These are phyloP conservation scores for Odontomyia ornata DNA, from an alignment of 2,888 invertebrate genomes.

Conservation along the genomic window DNA sequence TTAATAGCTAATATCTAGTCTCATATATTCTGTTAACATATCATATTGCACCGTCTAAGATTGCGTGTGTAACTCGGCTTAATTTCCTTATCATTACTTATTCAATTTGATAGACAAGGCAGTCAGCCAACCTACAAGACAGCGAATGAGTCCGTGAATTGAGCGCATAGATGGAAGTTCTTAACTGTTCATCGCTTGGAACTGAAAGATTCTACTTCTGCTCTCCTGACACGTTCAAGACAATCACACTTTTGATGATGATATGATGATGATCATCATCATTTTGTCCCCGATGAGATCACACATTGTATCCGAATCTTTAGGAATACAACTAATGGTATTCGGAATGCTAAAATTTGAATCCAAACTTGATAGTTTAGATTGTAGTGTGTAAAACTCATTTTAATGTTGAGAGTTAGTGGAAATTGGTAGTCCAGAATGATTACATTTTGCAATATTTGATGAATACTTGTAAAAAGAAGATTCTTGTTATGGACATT, in stretches of 20 bases:
- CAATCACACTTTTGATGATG: neutral
- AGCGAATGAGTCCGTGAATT: neutral
- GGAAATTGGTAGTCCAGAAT: too few species aligned
- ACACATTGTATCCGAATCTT: slow-evolving; percentile 10
- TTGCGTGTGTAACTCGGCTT: slow-evolving; percentile 18
- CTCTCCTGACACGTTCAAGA: neutral
- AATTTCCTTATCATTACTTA: slow-evolving; percentile 44
- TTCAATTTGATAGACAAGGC: slow-evolving; percentile 28
- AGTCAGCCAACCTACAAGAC: neutral
- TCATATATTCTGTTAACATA: neutral
- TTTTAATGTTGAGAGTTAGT: too few species aligned
- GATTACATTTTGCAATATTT: too few species aligned
- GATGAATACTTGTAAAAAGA: too few species aligned
- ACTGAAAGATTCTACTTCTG: neutral
- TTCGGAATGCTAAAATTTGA: slow-evolving; percentile 6
- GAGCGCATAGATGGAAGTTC: neutral
- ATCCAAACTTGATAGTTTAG: neutral
- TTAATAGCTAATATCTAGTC: slow-evolving; percentile 23
- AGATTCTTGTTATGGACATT: too few species aligned
- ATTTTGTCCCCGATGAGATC: slow-evolving; percentile 35
- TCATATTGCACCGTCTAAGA: neutral
- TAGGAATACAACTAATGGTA: neutral
- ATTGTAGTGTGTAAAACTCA: too few species aligned
- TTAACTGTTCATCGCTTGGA: too few species aligned
- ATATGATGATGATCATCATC: neutral